These are phyloP conservation scores for Pica pica DNA, from an alignment of 2,113 vertebrate genomes.

Conservation along the genomic window DNA sequence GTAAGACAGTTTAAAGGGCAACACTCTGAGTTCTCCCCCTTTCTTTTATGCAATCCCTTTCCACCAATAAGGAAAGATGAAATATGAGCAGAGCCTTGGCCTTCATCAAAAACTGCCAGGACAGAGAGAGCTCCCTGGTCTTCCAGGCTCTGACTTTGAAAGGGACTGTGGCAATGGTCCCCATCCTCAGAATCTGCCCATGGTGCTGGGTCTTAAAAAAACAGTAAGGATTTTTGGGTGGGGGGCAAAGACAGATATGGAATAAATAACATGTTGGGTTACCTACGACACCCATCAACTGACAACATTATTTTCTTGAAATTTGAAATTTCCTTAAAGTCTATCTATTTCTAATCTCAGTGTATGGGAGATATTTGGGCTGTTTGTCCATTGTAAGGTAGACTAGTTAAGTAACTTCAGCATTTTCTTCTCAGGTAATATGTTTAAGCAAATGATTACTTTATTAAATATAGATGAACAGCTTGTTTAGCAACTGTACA, in stretches of 20 bases:
- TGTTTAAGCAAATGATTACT: neutral
- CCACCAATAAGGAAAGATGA: fast-evolving
- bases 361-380: neutral
- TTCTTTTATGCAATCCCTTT: neutral
- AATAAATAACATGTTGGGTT: neutral
- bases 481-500: neutral
- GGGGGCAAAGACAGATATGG: neutral
- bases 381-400: neutral
- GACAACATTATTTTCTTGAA: neutral
- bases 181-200: neutral
- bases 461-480: neutral
- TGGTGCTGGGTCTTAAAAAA: fast-evolving
- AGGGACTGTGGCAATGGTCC: fast-evolving
- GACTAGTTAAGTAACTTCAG: neutral
- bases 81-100: neutral
- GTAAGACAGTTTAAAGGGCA: neutral
- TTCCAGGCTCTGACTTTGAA: neutral
- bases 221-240: fast-evolving
- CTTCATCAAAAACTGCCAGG: neutral
- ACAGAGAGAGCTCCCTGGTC: neutral
- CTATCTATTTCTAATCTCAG: neutral
- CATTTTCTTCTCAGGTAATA: neutral
- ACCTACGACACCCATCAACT: fast-evolving
- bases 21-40: neutral
- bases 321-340: neutral